Conservation (phyloP, 2,113 vertebrate species). For the Brachyistius frenatus region DNA sequence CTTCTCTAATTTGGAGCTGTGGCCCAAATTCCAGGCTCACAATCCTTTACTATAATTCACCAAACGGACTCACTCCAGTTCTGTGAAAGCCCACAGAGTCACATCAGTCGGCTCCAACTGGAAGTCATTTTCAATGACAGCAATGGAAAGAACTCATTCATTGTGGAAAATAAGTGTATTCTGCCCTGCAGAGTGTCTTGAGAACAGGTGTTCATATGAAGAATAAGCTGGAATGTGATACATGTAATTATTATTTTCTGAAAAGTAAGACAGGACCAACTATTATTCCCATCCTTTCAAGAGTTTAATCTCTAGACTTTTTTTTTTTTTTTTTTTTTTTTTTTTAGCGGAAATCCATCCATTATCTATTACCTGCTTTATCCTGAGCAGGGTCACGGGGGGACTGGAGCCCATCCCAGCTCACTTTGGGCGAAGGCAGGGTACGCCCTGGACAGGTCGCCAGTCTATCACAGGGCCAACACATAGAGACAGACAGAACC, state of each 20-base stretch:
- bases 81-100: conserved; percentile 35
- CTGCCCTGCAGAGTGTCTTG: neutral
- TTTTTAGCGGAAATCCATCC: neutral
- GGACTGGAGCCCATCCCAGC: no score
- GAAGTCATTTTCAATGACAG: conserved; percentile 62
- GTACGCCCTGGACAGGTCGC: no score
- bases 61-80: conserved; percentile 50
- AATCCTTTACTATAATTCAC: conserved; percentile 59
- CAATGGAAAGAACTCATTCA: conserved; percentile 50
- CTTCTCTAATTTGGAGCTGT: conserved; percentile 52
- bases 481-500: no score
- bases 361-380: no score
- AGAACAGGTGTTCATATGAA: conserved; percentile 26
- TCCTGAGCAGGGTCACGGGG: no score
- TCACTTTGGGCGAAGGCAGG: no score
- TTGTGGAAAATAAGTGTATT: conserved; percentile 42
- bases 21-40: conserved; percentile 58
- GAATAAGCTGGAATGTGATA: conserved; percentile 3
- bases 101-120: conserved; percentile 42
- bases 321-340: no score
- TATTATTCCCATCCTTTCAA: neutral
- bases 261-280: neutral
- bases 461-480: no score
- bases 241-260: neutral
- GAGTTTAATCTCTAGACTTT: no score